Evolutionary conservation across 2,113 vertebrate genomes (phyloP).

Genomic region (human): GRCh38 chr2:222029501-222030000

Average conservation of each 20-base stretch:
- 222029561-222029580: background rate
- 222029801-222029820: background rate
- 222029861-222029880: background rate
- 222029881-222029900: background rate
- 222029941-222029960: rapidly evolving
- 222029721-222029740: background rate
- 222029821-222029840: background rate
- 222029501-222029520: background rate
- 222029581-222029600: background rate
- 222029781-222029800: background rate
- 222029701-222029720: background rate
- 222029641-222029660: background rate
- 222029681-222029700: background rate
- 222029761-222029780: background rate
- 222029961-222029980: background rate
- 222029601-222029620: background rate
- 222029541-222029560: background rate
- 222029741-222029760: background rate
- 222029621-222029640: background rate
- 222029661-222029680: background rate
- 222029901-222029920: background rate
- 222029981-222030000: background rate
- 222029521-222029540: background rate
- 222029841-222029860: background rate
- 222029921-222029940: background rate